Conservation (phyloP, 1,140 invertebrate genomes). For the Pseudobourletiella spinata region DNA sequence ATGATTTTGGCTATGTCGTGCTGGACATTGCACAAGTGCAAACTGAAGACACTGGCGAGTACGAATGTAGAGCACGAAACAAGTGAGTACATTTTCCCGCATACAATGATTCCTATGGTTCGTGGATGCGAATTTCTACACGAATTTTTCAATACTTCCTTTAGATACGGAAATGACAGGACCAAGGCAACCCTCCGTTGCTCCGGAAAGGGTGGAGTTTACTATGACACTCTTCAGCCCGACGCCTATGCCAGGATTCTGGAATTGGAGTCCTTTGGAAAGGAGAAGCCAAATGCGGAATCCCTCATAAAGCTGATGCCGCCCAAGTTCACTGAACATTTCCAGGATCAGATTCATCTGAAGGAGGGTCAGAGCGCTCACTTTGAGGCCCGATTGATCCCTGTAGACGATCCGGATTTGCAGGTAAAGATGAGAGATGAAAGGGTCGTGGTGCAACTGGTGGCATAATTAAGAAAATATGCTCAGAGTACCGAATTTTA, state of each 20-base stretch:
- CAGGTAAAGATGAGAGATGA: constrained; percentile 42
- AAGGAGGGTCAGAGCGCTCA: constrained; percentile 89
- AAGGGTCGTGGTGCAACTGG: not conserved
- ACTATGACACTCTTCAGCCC: constrained; percentile 86
- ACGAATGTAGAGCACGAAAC: constrained; percentile 78
- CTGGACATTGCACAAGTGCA: constrained; percentile 91
- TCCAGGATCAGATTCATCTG: constrained; percentile 66
- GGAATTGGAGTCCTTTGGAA: constrained; percentile 66
- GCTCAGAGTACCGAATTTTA: too few relatives aligned
- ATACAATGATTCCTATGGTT: too few relatives aligned
- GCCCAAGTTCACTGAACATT: constrained; percentile 82
- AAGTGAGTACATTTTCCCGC: constrained; percentile 52
- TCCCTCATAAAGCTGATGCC: constrained; percentile 60
- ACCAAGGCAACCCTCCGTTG: constrained; percentile 73
- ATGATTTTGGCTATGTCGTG: constrained; percentile 92
- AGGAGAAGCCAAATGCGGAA: constrained; percentile 51
- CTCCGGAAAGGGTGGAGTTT: constrained; percentile 72
- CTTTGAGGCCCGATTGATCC: constrained; percentile 82
- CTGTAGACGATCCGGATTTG: constrained; percentile 83
- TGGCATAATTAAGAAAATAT: not conserved
- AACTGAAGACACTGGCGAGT: constrained; percentile 86
- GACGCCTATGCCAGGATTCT: constrained; percentile 83
- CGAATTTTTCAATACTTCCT: too few relatives aligned
- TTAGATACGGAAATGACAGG: constrained; percentile 71
- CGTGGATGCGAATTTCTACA: too few relatives aligned